These are phyloP conservation scores for Sepioteuthis lessoniana DNA, from an alignment of 2,888 invertebrate genomes.

Conservation along the genomic window DNA sequence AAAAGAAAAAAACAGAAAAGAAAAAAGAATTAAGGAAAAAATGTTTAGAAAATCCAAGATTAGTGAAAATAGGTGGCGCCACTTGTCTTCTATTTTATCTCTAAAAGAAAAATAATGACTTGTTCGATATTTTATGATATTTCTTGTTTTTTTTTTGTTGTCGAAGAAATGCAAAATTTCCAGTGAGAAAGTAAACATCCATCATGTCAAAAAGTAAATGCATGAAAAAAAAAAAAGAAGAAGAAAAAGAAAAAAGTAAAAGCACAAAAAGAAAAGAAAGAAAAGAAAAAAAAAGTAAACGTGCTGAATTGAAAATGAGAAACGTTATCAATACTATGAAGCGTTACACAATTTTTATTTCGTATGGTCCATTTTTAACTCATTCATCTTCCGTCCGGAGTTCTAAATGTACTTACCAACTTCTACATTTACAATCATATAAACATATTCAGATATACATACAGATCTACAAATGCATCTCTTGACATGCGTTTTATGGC, in stretches of 20 bases:
- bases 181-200: neutral
- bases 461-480: neutral
- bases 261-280: too few species aligned
- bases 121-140: too few species aligned
- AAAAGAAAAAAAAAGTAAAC: too few species aligned
- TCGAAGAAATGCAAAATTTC: neutral
- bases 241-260: too few species aligned
- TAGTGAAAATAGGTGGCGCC: neutral
- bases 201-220: neutral
- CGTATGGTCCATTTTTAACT: neutral
- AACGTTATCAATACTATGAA: neutral
- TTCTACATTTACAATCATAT: neutral
- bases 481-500: too few species aligned
- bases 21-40: too few species aligned
- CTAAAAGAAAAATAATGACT: neutral
- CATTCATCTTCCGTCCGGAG: neutral
- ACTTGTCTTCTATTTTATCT: neutral
- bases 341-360: too few species aligned
- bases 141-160: neutral
- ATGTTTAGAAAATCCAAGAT: neutral
- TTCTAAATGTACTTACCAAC: neutral
- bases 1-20: too few species aligned
- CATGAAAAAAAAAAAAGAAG: neutral
- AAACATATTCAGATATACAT: neutral
- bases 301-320: neutral